phyloP scores from a whole-genome alignment of 2,797 vertebrate species.

The Catamblyrhynchus diadema region DNA sequence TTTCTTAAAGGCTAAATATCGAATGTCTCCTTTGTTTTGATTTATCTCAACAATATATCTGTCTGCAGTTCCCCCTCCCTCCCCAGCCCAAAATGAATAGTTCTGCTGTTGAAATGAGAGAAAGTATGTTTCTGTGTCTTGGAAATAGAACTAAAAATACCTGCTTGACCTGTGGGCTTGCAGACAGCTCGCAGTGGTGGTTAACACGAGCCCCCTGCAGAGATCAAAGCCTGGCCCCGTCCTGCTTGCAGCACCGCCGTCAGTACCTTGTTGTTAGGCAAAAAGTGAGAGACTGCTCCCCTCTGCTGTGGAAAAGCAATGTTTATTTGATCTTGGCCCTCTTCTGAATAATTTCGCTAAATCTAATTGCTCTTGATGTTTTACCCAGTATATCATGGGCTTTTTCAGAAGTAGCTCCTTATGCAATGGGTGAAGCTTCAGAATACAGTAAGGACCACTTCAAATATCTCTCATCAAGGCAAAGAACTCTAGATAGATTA shows the following conservation, averaged over 20 bases:
- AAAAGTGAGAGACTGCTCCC: background rate
- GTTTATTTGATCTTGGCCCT: slow-evolving; percentile 72
- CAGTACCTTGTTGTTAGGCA: slow-evolving; percentile 64
- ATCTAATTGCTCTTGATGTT: slow-evolving; percentile 73
- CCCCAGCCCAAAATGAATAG: background rate
- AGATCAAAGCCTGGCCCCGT: slow-evolving; percentile 69
- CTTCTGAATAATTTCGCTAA: slow-evolving; percentile 71
- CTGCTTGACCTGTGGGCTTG: slow-evolving; percentile 64
- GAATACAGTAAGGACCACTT: slow-evolving; percentile 63
- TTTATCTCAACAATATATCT: background rate
- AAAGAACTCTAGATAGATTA: slow-evolving; percentile 56
- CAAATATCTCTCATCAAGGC: slow-evolving; percentile 66
- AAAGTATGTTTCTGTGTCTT: background rate
- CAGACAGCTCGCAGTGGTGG: slow-evolving; percentile 38
- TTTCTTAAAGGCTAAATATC: background rate
- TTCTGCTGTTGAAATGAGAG: slow-evolving; percentile 25
- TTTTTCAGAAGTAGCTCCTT: slow-evolving; percentile 61
- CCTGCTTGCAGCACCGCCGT: slow-evolving; percentile 24
- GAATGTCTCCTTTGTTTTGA: background rate
- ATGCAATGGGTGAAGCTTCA: slow-evolving; percentile 50
- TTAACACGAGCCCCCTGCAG: slow-evolving; percentile 59
- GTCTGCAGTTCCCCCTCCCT: background rate
- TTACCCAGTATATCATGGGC: slow-evolving; percentile 43
- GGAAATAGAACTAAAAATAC: slow-evolving; percentile 59
- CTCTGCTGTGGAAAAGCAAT: slow-evolving; percentile 56